These are phyloP conservation scores for Drosophila kepulauana DNA, from an alignment of 1,140 invertebrate genomes.

Conservation along the genomic window DNA sequence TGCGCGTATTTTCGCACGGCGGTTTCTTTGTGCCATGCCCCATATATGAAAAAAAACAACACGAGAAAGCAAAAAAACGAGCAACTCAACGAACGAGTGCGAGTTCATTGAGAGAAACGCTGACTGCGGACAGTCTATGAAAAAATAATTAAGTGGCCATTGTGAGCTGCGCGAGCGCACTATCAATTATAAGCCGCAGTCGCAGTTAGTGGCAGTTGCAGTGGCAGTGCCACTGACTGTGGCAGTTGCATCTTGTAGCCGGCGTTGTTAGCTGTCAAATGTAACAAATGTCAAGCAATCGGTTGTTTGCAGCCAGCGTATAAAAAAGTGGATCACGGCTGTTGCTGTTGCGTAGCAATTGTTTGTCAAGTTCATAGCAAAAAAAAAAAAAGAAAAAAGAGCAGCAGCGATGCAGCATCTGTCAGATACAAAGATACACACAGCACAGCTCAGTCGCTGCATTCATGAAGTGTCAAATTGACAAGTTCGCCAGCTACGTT, in stretches of 20 bases:
- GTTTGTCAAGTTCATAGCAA: constrained; percentile 79
- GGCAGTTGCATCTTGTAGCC: constrained; percentile 64
- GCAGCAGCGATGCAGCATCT: constrained; percentile 59
- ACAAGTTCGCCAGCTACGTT: constrained; percentile 59
- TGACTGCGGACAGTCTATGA: constrained; percentile 52
- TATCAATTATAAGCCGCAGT: constrained; percentile 69
- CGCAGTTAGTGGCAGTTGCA: constrained; percentile 21
- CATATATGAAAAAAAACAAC: constrained; percentile 18
- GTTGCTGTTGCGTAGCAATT: constrained; percentile 57
- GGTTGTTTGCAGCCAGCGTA: constrained; percentile 44
- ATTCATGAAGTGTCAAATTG: constrained; percentile 83
- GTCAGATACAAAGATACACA: constrained; percentile 60
- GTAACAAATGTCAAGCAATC: constrained; percentile 79
- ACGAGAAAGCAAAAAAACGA: constrained; percentile 30
- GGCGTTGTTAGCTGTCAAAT: constrained; percentile 82
- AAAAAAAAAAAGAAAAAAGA: constrained; percentile 49
- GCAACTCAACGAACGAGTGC: constrained; percentile 29
- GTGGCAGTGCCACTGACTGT: constrained; percentile 4
- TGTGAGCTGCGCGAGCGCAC: constrained; percentile 52
- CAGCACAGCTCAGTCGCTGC: constrained; percentile 43
- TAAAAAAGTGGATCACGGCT: constrained; percentile 71
- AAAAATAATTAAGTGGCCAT: constrained; percentile 81
- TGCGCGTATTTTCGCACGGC: constrained; percentile 82
- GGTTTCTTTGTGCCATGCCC: constrained; percentile 68
- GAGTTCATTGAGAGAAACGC: constrained; percentile 68